Evolutionary conservation across 2,888 invertebrate genomes (phyloP).

Genomic region (Gryllus longicercus): DNA sequence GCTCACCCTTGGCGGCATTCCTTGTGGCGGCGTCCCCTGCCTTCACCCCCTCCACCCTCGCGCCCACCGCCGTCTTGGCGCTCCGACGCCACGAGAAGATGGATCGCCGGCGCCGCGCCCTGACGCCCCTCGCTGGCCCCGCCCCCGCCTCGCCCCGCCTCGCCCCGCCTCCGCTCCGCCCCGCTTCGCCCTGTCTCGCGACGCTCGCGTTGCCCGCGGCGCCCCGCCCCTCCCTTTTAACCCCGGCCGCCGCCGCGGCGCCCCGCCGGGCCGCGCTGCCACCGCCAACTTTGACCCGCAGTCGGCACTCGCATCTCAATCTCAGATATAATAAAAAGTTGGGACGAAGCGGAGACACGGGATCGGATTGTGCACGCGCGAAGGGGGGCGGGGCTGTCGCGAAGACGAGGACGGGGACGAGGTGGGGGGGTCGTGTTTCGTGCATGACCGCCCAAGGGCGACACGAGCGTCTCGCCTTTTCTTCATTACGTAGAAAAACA

Average conservation of each 20-base stretch:
- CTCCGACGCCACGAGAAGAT: background rate
- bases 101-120: background rate
- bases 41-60: no score
- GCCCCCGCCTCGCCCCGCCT: background rate
- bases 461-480: background rate
- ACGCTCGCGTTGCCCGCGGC: background rate
- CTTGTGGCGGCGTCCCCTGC: no score
- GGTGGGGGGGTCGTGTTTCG: background rate
- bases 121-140: background rate
- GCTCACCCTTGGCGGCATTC: no score
- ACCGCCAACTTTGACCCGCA: conserved; percentile 4
- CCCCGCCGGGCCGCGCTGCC: background rate
- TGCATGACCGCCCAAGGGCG: no score
- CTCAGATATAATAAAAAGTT: conserved; percentile 17
- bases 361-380: background rate
- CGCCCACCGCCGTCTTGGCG: no score
- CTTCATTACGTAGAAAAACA: background rate
- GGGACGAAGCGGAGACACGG: background rate
- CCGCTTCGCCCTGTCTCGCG: background rate
- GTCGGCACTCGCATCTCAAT: conserved; percentile 6
- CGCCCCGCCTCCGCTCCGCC: background rate
- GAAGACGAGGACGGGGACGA: background rate
- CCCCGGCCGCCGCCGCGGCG: background rate
- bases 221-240: background rate
- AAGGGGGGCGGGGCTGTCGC: background rate